Evolutionary conservation across 2,797 vertebrate species (phyloP), one percentile per base, ranked within the genome.

Genomic region (Galagoides demidoff): DNA sequence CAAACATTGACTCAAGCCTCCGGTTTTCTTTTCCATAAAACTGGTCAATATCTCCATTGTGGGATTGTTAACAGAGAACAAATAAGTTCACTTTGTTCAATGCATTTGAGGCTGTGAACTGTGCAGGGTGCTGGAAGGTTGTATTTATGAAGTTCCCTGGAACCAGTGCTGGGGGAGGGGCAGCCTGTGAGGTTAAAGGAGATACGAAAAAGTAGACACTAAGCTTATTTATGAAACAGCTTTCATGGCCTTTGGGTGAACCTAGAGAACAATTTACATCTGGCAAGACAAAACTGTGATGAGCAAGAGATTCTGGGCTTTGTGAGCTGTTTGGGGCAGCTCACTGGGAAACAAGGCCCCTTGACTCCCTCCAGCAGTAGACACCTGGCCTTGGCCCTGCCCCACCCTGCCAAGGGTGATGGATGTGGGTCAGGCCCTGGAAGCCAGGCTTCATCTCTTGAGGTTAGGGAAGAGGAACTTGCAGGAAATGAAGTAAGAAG

Each of bases 211-310:
- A 73, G 93, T 68, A 95, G 73, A 93, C 1, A 19, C 43, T 88
- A 78, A 92, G 79, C 79, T 96, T 97, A 96, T 96, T 97, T 97
- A 97, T 96, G 96, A 97, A 97, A 96, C 94, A 90, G 92, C 61
- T 92, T 95, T 71, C 61, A 17, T 96, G 92, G 93, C 92, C 97
- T 97, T 95, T 97, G 49, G 90, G 90, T 97, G 97, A 98, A 96
- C 92, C 84, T 97, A 49, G 79, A 96, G 88, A 96, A 95, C 88
- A 92, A 89, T 96, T 97, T 97, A 93, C 96, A 92, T 97, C 95
- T 94, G 95, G 96, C 90, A 94, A 94, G 85, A 76, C 78, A 89
- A 88, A 89, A 76, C 78, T 73, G 74, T 79, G 88, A 94, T 92
- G 78, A 97, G 66, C 89, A 96, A 85, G 84, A 97, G 74, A 92